phyloP scores from a whole-genome alignment of 2,888 invertebrate genomes.

The Melanostoma scalare region DNA sequence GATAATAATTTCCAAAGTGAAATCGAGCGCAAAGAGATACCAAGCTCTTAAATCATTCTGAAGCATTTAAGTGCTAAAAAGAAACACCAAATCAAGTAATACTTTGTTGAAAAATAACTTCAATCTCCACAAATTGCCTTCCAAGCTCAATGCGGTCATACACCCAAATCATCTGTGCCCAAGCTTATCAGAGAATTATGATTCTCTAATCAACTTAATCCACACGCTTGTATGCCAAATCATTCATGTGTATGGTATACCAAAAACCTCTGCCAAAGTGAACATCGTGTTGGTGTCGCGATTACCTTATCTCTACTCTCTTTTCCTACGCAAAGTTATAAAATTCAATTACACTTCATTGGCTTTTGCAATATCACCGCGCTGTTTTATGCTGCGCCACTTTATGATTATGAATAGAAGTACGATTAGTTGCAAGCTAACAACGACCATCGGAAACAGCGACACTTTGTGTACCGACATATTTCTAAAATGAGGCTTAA shows the following conservation, averaged over 20 bases:
- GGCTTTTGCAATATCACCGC: conserved; percentile 16
- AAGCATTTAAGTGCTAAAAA: too few species aligned
- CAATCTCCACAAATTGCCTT: conserved; percentile 6
- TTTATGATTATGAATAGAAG: conserved; percentile 30
- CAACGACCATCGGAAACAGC: conserved; percentile 36
- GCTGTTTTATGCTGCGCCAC: conserved; percentile 28
- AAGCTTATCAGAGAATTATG: conserved; percentile 31
- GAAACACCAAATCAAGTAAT: too few species aligned
- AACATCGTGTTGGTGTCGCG: neutral
- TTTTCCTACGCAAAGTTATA: conserved; percentile 39
- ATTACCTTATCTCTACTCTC: conserved; percentile 13
- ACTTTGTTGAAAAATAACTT: neutral
- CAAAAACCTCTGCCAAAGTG: neutral
- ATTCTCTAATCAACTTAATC: conserved; percentile 57
- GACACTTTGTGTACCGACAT: neutral
- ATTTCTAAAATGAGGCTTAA: too few species aligned
- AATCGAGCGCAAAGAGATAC: too few species aligned
- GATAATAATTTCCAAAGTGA: too few species aligned
- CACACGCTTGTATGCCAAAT: conserved; percentile 34
- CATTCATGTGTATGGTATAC: neutral
- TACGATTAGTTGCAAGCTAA: conserved; percentile 42
- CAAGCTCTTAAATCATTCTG: too few species aligned
- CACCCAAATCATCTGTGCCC: conserved; percentile 1
- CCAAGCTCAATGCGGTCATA: neutral
- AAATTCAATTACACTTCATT: conserved; percentile 60